phyloP scores from a whole-genome alignment of 2,797 vertebrate species.

The Hypotaenidia philippensis region DNA sequence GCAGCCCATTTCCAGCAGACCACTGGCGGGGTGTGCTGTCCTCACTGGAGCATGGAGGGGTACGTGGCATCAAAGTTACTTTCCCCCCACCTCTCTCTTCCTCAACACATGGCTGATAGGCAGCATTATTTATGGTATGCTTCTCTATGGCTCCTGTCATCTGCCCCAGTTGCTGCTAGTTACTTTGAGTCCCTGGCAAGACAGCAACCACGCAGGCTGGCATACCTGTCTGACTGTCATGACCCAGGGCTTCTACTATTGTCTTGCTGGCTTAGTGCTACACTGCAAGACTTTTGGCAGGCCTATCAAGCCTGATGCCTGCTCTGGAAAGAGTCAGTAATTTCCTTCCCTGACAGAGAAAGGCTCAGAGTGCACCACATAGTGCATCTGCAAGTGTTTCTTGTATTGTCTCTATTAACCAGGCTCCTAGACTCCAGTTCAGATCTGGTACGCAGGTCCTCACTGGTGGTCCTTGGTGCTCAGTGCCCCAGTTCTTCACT shows the following conservation, averaged over 20 bases:
- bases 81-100: background rate
- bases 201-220: accelerated
- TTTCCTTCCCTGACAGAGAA: background rate
- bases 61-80: accelerated
- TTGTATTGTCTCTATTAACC: background rate
- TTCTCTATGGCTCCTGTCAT: accelerated
- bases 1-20: background rate
- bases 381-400: background rate
- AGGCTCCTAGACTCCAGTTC: background rate
- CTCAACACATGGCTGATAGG: accelerated
- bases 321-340: background rate
- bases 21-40: accelerated
- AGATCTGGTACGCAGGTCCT: background rate
- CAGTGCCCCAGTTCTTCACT: background rate
- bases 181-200: background rate
- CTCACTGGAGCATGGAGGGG: accelerated
- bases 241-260: accelerated
- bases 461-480: background rate
- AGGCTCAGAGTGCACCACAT: accelerated
- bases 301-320: background rate
- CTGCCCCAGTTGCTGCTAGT: background rate
- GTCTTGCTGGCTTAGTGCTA: background rate
- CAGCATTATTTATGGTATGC: background rate
- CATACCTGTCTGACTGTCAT: accelerated
- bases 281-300: accelerated